Base-by-base conservation (phyloP, 1,140 invertebrate species). In the Cepaea nemoralis region DNA sequence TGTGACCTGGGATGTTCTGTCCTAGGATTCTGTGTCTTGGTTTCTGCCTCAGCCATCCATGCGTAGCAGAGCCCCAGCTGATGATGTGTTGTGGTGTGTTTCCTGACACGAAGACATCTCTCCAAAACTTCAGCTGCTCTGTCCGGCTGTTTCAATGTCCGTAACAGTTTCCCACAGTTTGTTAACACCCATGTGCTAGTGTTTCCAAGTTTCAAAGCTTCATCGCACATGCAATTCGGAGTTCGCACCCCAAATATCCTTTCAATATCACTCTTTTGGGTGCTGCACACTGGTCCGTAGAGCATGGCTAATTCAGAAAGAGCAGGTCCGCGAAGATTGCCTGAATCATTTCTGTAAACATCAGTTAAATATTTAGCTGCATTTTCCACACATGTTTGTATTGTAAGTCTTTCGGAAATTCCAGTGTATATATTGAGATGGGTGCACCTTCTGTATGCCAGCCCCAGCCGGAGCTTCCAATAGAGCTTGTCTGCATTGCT, bases 11-110 rank as follows among this genome's bases (percentile, higher is more conserved):
- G 8, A 12, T 8, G 45, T 48, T 19, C 8, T 48, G 45, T 19
- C 8, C 45, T 12, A 12, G 45, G 19, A 48, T 12, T 48, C 8
- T 48, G 19, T 19, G 12, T 66, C n/a, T n/a, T n/a, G n/a, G n/a
- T n/a, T n/a, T n/a, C n/a, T n/a, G n/a, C n/a, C n/a, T n/a, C n/a
- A 10, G 66, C 70, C 39, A 42, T 73, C 33, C 1, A 5, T 45
- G n/a, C 37, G 45, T 73, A 73, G n/a, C 37, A 40, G 33, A 40
- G 8, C 1, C 70, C 70, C 10, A 73, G 70, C 16, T 73, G 70
- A 42, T 73, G 70, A 39, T 40, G 39, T 10, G 70, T 27, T 40
- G 39, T 40, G 10, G 37, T 27, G 40, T 73, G 70, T 27, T 73
- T 73, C n/a, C 39, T 40, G 10, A 73, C 5, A 42, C 8, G 10